These are phyloP conservation scores for Nymphalis polychloros DNA, from an alignment of 2,888 invertebrate species.

Conservation along the genomic window DNA sequence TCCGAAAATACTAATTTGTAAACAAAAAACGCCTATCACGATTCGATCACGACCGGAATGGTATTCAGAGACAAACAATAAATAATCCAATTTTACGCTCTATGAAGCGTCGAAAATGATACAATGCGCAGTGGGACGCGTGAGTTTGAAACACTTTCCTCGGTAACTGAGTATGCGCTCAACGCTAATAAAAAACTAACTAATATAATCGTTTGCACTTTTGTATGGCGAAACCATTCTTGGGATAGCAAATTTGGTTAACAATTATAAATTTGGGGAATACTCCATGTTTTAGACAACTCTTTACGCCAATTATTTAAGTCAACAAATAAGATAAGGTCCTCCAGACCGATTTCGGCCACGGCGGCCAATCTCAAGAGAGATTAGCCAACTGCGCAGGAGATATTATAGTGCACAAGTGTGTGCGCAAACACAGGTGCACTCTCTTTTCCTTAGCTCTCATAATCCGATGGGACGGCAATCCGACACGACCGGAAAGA, in stretches of 20 bases:
- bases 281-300: too few relatives aligned
- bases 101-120: conserved; percentile 41
- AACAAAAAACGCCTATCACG: conserved; percentile 43
- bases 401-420: too few relatives aligned
- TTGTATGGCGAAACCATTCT: conserved; percentile 13
- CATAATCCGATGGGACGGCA: too few relatives aligned
- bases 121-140: conserved; percentile 26
- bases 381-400: too few relatives aligned
- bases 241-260: neutral
- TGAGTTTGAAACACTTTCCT: conserved; percentile 28
- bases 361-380: too few relatives aligned
- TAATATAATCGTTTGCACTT: conserved; percentile 2
- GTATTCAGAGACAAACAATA: conserved; percentile 51
- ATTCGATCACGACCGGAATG: conserved; percentile 54
- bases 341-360: too few relatives aligned
- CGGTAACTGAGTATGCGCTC: conserved; percentile 13
- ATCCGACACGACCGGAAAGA: too few relatives aligned
- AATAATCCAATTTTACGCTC: conserved; percentile 60
- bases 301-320: too few relatives aligned
- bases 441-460: too few relatives aligned
- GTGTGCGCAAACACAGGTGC: too few relatives aligned
- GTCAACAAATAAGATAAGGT: too few relatives aligned
- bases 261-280: neutral
- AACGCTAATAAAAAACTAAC: conserved; percentile 10
- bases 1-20: conserved; percentile 24